A percentile compares a stretch with the other conserved stretches of the same genome.
Conservation (phyloP, 1,140 invertebrate species). For the Rhizoglyphus robini region DNA sequence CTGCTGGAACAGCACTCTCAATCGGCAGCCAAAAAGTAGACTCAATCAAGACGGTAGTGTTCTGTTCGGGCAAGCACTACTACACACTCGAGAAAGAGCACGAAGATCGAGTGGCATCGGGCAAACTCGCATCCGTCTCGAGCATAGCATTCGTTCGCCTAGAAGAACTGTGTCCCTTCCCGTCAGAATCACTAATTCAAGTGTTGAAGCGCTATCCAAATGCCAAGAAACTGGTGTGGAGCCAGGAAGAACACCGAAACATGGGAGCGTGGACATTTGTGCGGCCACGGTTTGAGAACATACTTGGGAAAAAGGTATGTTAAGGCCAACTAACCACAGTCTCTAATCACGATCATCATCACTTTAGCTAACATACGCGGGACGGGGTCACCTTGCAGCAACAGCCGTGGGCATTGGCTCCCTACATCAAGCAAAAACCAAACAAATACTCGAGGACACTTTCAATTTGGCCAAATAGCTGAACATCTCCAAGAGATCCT, state of each 20-base stretch:
- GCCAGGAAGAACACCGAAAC: constrained; percentile 94
- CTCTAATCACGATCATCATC: too few species aligned
- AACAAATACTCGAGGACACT: constrained; percentile 45
- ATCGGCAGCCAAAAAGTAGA: constrained; percentile 35
- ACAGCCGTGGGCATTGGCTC: constrained; percentile 69
- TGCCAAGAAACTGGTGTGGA: constrained; percentile 77
- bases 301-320: constrained; percentile 37
- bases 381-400: constrained; percentile 53
- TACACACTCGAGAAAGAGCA: constrained; percentile 75
- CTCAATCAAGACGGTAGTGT: constrained; percentile 56
- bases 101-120: constrained; percentile 35
- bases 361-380: too few species aligned
- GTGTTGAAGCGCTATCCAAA: constrained; percentile 62
- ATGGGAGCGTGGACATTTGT: constrained; percentile 95
- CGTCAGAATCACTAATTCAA: constrained; percentile 54
- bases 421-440: constrained; percentile 59
- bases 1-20: too few species aligned
- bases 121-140: too few species aligned
- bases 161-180: constrained; percentile 84
- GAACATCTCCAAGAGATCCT: too few species aligned
- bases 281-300: constrained; percentile 37
- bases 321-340: too few species aligned
- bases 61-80: constrained; percentile 88
- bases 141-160: constrained; percentile 75
- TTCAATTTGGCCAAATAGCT: too few species aligned